Evolutionary conservation across 1,140 invertebrate genomes (phyloP), one percentile per base, ranked within the genome.

Genomic region (Zaprionus nigranus): DNA sequence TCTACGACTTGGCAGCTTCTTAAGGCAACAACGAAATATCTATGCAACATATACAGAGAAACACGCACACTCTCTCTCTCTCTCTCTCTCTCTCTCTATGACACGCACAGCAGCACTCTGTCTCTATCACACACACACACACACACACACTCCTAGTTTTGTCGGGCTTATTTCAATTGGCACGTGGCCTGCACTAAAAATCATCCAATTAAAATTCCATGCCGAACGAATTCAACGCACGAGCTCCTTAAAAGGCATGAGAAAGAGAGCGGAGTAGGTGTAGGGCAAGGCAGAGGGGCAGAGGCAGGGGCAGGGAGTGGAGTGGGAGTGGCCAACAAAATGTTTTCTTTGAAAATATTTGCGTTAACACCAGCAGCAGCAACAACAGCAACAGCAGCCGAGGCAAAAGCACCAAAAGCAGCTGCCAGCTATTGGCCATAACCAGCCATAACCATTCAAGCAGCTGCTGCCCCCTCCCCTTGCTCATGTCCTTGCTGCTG

Each of bases 191-290:
- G 54, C 60, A 61, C 80, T 82, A 84, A 75, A 88, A 87, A 84
- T 87, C 85, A 90, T 90, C 81, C 84, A 87, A 88, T 88, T 88
- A 88, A 88, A 88, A 90, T 88, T 88, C 84, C 85, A 88, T 78
- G 85, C 78, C 78, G 30, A 90, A 88, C 81, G 81, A 82, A 81
- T 90, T 90, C 78, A 79, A 79, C 81, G 62, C 84, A 88, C 81
- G 84, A 83, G 72, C 71, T 69, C 73, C 78, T 86, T 75, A 87
- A 77, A 82, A 72, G 26, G 15, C 64, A 56, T 2, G 40, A 38
- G 5, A 0, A 26, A 15, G 17, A 53, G 60, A 28, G 51, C 30
- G 20, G 53, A 59, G 61, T 30, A 28, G 59, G 49, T 11, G 63
- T 11, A 34, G 40, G 54, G 38, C 9, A 28, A 17, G 49, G 26